These are phyloP conservation scores for Pseudochromis fuscus DNA, from an alignment of 2,797 vertebrate species.

Conservation along the genomic window DNA sequence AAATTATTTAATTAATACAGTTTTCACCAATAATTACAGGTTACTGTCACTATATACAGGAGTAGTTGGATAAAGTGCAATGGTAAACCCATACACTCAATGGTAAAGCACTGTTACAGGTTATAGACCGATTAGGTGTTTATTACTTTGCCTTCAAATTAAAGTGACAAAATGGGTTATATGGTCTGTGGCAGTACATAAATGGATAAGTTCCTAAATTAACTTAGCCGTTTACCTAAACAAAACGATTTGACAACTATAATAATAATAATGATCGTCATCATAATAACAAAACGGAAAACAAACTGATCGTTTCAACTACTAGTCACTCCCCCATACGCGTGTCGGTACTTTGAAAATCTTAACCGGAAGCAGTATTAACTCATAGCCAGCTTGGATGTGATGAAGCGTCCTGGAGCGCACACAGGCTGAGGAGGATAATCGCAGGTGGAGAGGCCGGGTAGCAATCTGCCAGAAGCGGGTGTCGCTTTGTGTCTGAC, in stretches of 20 bases:
- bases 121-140: background rate
- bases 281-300: no score
- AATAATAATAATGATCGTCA: background rate
- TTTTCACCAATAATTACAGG: no score
- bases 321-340: fast-evolving
- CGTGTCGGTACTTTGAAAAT: constrained; percentile 37
- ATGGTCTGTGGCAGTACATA: no score
- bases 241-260: fast-evolving
- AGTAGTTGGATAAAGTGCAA: no score
- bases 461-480: constrained; percentile 46
- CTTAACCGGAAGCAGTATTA: background rate
- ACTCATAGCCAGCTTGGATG: background rate
- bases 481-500: constrained; percentile 3
- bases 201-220: fast-evolving
- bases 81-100: no score
- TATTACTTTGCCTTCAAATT: constrained; percentile 26
- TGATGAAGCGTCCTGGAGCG: constrained; percentile 41
- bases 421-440: constrained; percentile 64
- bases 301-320: no score
- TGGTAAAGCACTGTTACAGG: no score
- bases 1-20: no score
- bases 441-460: constrained; percentile 75
- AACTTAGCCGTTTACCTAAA: fast-evolving
- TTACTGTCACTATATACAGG: no score
- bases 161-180: constrained; percentile 8